Evolutionary conservation across 1,140 invertebrate species (phyloP).

Genomic region (Venustaconcha ellipsiformis): DNA sequence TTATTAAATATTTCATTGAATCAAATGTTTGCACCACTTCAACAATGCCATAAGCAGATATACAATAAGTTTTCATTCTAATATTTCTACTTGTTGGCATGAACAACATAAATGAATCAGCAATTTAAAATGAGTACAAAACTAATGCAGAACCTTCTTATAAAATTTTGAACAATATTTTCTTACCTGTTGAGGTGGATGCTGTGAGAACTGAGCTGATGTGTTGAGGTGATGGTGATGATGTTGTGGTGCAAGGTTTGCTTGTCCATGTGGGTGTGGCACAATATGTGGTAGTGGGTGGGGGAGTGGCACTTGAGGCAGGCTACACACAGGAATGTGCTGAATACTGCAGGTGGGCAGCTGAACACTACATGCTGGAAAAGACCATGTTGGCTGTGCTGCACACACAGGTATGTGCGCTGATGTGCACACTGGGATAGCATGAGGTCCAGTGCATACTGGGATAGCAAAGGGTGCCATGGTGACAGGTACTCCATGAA

Average conservation of each 20-base stretch:
- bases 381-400: conserved; percentile 57
- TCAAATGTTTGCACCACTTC: no score
- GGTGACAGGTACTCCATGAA: conserved; percentile 76
- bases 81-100: background rate
- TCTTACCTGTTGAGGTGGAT: conserved; percentile 18
- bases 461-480: conserved; percentile 70
- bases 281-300: conserved; percentile 41
- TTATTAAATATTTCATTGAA: no score
- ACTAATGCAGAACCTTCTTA: background rate
- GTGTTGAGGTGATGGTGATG: conserved; percentile 64
- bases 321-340: conserved; percentile 64
- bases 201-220: conserved; percentile 31
- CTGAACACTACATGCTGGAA: conserved; percentile 57
- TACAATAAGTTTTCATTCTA: no score
- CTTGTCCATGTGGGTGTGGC: conserved; percentile 62
- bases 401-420: conserved; percentile 59
- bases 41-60: no score
- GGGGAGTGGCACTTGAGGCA: conserved; percentile 56
- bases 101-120: background rate
- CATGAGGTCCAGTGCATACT: conserved; percentile 63
- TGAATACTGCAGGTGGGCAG: conserved; percentile 57
- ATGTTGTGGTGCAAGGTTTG: no score
- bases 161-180: background rate
- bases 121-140: background rate
- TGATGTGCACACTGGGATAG: conserved; percentile 58